phyloP scores from a whole-genome alignment of 2,113 vertebrate genomes.

The Centropristis striata region DNA sequence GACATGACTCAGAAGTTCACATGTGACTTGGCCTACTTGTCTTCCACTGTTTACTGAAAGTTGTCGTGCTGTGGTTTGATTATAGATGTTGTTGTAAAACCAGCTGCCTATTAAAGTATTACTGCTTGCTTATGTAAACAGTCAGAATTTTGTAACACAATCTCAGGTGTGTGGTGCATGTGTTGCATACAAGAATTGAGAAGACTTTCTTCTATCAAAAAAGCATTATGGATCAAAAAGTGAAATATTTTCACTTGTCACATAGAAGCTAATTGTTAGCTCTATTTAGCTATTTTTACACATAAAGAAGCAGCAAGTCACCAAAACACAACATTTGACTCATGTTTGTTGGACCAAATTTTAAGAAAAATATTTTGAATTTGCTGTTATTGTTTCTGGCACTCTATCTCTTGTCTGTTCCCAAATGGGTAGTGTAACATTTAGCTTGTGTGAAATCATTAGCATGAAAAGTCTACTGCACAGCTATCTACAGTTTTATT shows the following conservation, averaged over 20 bases:
- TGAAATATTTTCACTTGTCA: not conserved
- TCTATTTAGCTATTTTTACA: not conserved
- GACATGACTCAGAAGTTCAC: not conserved
- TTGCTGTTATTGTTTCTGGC: not conserved
- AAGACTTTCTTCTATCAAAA: not conserved
- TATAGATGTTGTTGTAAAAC: not conserved
- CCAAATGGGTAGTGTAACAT: not conserved
- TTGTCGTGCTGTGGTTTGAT: not conserved
- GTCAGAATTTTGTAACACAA: not conserved
- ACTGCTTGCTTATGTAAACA: not conserved
- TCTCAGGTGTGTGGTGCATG: not conserved
- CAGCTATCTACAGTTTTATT: not conserved
- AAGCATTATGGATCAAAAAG: not conserved
- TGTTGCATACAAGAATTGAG: not conserved
- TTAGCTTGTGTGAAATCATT: not conserved
- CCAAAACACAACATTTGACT: not conserved
- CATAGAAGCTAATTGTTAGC: not conserved
- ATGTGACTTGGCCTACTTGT: not conserved
- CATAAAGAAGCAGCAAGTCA: not conserved
- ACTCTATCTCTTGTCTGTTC: not conserved
- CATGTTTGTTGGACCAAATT: not conserved
- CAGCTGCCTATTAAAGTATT: not conserved
- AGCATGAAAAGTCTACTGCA: not conserved
- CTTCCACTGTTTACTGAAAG: not conserved
- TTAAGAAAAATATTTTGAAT: not conserved